Conservation (phyloP, 2,113 vertebrate genomes). For the Indicator indicator region DNA sequence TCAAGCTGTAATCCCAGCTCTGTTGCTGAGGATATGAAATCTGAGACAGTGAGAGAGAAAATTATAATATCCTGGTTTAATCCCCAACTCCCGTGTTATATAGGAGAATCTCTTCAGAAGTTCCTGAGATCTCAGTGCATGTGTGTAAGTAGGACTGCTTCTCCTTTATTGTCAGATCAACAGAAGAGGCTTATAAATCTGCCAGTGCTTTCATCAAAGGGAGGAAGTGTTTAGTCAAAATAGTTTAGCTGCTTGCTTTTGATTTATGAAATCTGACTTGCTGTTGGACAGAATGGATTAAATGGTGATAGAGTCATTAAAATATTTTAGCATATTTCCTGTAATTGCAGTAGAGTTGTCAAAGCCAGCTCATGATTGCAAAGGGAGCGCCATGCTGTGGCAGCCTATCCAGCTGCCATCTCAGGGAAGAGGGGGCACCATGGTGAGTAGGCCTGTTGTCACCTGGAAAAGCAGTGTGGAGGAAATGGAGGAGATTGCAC, state of each 20-base stretch:
- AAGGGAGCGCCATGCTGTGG: neutral
- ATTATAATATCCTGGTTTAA: neutral
- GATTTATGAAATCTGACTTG: constrained; percentile 13
- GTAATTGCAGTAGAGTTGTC: neutral
- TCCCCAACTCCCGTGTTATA: neutral
- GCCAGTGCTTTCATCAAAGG: neutral
- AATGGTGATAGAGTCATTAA: neutral
- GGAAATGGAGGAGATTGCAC: neutral
- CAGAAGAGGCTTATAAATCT: constrained; percentile 9
- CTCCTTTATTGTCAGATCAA: neutral
- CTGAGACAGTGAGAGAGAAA: neutral
- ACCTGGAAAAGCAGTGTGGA: neutral
- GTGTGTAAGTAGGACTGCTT: neutral
- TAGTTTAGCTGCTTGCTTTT: neutral
- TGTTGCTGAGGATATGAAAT: neutral
- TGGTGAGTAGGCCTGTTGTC: accelerated
- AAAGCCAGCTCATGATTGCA: neutral
- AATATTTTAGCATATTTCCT: constrained; percentile 17
- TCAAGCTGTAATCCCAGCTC: neutral
- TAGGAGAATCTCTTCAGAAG: neutral
- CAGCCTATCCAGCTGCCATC: neutral
- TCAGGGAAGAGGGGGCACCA: accelerated
- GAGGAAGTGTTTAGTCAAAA: neutral
- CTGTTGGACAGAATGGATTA: neutral
- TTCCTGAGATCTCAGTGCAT: neutral